phyloP scores from a whole-genome alignment of 2,113 vertebrate species.

The Siniperca chuatsi region DNA sequence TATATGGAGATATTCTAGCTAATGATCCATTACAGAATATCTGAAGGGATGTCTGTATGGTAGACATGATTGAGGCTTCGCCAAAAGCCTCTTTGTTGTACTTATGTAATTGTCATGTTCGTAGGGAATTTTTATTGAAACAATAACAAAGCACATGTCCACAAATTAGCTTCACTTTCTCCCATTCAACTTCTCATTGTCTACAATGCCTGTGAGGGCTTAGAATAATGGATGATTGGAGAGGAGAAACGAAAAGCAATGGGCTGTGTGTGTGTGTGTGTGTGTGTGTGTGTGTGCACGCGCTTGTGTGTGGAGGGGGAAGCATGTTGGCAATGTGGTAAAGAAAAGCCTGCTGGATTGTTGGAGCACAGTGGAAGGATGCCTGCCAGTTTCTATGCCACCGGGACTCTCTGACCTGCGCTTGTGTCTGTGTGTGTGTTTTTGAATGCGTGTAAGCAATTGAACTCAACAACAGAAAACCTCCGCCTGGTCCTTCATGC shows the following conservation, averaged over 20 bases:
- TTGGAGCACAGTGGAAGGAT: constrained; percentile 75
- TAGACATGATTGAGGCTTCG: constrained; percentile 58
- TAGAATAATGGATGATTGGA: constrained; percentile 78
- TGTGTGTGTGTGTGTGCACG: constrained; percentile 23
- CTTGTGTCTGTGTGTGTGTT: constrained; percentile 63
- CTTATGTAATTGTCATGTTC: constrained; percentile 80
- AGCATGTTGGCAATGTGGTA: constrained; percentile 76
- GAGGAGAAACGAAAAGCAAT: constrained; percentile 67
- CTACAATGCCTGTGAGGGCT: constrained; percentile 77
- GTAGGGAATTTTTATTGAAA: constrained; percentile 79
- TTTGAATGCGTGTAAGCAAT: constrained; percentile 25
- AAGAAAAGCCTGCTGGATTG: constrained; percentile 81
- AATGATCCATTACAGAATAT: constrained; percentile 67
- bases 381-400: constrained; percentile 79
- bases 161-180: constrained; percentile 80
- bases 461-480: constrained; percentile 53
- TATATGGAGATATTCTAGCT: constrained; percentile 46
- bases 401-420: constrained; percentile 75
- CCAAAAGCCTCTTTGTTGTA: constrained; percentile 77
- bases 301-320: constrained; percentile 45
- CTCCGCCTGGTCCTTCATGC: constrained; percentile 45
- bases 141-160: constrained; percentile 80
- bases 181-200: constrained; percentile 76
- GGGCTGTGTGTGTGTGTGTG: constrained; percentile 51
- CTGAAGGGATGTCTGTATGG: constrained; percentile 64